Evolutionary conservation across 2,888 invertebrate genomes (phyloP).

Genomic region (Platycnemis pennipes): DNA sequence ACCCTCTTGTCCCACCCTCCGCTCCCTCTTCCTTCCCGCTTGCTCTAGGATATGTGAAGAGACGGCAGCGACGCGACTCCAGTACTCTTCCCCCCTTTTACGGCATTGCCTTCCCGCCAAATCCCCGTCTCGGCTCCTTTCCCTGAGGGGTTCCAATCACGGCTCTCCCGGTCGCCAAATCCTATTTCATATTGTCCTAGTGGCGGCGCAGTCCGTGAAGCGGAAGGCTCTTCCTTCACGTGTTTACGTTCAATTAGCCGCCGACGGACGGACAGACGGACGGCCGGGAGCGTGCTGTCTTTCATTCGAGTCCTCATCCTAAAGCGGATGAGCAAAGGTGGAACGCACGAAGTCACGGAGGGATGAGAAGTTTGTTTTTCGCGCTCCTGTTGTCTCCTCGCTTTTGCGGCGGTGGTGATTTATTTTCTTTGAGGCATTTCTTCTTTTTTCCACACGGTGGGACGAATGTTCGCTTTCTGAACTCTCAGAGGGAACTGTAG

Average conservation of each 20-base stretch:
- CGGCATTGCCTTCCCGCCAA: background rate
- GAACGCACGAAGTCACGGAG: background rate
- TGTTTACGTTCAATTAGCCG: slow-evolving; percentile 24
- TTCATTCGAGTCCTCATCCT: background rate
- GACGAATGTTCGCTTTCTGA: background rate
- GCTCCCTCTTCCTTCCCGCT: background rate
- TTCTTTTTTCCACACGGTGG: background rate
- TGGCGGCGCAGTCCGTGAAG: background rate
- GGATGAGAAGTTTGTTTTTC: background rate
- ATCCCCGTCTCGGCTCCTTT: background rate
- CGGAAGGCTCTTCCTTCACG: background rate
- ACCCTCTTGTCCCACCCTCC: no score
- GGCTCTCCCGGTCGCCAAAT: background rate
- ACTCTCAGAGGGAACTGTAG: background rate
- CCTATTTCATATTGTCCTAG: slow-evolving; percentile 15
- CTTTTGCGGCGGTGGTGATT: background rate
- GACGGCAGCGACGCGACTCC: background rate
- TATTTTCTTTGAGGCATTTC: background rate
- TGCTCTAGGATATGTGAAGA: background rate
- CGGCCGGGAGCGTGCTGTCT: background rate
- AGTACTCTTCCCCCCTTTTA: background rate
- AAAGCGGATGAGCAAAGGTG: background rate
- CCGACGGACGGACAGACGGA: no score
- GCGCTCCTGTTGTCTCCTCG: background rate
- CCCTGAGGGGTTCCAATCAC: background rate